A percentile compares a stretch with the other conserved stretches of the same genome.
Conservation (phyloP, 2,797 vertebrate genomes). For the Dallia pectoralis region DNA sequence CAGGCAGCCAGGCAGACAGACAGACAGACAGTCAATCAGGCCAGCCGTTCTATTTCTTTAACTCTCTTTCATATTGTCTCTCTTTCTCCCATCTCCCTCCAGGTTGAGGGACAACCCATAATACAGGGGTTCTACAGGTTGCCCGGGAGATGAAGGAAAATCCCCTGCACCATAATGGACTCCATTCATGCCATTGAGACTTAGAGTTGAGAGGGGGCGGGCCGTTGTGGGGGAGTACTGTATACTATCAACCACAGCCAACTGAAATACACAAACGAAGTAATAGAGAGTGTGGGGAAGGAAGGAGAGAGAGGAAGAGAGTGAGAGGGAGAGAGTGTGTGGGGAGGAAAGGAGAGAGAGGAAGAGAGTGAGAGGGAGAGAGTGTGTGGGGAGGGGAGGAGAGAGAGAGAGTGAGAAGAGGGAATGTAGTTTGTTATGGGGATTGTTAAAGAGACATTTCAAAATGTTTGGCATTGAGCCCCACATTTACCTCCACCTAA, state of each 20-base stretch:
- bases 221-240: background rate
- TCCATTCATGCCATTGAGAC: slow-evolving; percentile 2
- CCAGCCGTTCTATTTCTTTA: background rate
- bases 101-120: slow-evolving; percentile 4
- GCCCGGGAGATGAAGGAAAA: background rate
- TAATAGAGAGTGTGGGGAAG: background rate
- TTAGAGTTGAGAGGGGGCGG: background rate
- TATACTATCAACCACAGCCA: slow-evolving; percentile 3
- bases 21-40: background rate
- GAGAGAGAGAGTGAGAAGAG: background rate
- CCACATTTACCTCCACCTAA: no score
- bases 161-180: background rate
- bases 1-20: background rate
- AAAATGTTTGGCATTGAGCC: no score
- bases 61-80: background rate
- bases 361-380: background rate
- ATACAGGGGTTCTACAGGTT: background rate
- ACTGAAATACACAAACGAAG: background rate
- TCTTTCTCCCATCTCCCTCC: background rate
- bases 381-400: background rate
- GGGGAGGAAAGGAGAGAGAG: background rate
- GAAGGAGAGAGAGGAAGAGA: background rate
- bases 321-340: background rate
- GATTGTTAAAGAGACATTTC: no score
- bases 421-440: background rate